These are phyloP conservation scores for Eueides isabella DNA, from an alignment of 1,140 invertebrate species.

Conservation along the genomic window DNA sequence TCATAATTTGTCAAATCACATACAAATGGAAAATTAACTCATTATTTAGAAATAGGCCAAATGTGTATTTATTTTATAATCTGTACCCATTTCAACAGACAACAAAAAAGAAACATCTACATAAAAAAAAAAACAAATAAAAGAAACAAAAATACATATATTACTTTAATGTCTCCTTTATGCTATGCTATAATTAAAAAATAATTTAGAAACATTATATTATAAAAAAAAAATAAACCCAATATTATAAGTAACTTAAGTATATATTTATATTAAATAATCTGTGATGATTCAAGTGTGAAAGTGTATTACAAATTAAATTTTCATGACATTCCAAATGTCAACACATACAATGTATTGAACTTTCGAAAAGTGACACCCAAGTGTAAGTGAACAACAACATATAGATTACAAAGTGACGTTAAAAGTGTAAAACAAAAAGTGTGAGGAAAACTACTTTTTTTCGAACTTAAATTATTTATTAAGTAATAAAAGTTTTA, in stretches of 20 bases:
- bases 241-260: conserved; percentile 13
- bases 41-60: neutral
- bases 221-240: conserved; percentile 9
- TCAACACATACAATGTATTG: too few relatives aligned
- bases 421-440: neutral
- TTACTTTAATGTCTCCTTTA: conserved; percentile 16
- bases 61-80: neutral
- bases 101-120: neutral
- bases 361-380: too few relatives aligned
- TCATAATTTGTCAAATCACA: too few relatives aligned
- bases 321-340: too few relatives aligned
- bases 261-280: neutral
- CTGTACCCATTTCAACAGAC: neutral
- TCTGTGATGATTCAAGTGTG: neutral
- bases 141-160: conserved; percentile 20
- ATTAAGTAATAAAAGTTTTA: conserved; percentile 22
- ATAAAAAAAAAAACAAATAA: neutral
- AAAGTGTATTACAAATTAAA: too few relatives aligned
- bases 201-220: conserved; percentile 12
- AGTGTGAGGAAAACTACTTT: conserved; percentile 13
- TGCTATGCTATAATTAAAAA: conserved; percentile 15
- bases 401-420: too few relatives aligned
- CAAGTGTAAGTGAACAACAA: neutral
- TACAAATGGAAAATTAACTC: neutral
- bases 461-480: conserved; percentile 20